A percentile compares a stretch with the other conserved stretches of the same genome.
These are phyloP conservation scores for Octopus bimaculoides DNA, from an alignment of 1,140 invertebrate species.

Conservation along the genomic window DNA sequence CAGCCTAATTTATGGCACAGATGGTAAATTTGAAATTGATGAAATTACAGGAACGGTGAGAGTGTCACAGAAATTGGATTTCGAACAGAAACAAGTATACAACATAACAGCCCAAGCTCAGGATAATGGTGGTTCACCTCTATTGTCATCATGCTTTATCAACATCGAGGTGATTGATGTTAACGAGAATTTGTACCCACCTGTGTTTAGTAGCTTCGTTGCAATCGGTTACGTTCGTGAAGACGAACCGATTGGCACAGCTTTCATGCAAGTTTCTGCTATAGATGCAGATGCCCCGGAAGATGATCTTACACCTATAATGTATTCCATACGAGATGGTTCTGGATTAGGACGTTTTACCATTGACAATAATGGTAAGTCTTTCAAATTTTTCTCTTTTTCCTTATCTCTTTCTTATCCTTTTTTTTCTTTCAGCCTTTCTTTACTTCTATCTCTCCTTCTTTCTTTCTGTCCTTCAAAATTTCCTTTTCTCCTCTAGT, in stretches of 20 bases:
- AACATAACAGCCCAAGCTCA: slow-evolving; percentile 78
- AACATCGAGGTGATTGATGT: slow-evolving; percentile 86
- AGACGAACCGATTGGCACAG: slow-evolving; percentile 69
- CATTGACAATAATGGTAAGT: slow-evolving; percentile 84
- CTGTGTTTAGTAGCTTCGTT: slow-evolving; percentile 76
- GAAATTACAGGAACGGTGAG: slow-evolving; percentile 78
- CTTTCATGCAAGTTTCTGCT: slow-evolving; percentile 72
- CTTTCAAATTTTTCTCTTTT: neutral
- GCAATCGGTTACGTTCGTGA: slow-evolving; percentile 61
- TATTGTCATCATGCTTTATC: slow-evolving; percentile 52
- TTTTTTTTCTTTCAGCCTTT: neutral
- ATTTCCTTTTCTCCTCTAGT: neutral
- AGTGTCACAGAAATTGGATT: slow-evolving; percentile 75
- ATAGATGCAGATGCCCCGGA: slow-evolving; percentile 67
- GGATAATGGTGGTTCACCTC: slow-evolving; percentile 64
- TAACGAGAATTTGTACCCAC: slow-evolving; percentile 84
- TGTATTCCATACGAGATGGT: slow-evolving; percentile 84
- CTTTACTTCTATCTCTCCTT: neutral
- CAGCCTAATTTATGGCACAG: slow-evolving; percentile 66
- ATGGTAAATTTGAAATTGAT: slow-evolving; percentile 73
- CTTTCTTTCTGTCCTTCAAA: neutral
- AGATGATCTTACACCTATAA: slow-evolving; percentile 66
- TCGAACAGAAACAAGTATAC: slow-evolving; percentile 81
- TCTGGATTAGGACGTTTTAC: slow-evolving; percentile 87
- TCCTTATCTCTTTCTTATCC: neutral